Percentiles rank a stretch among this genome's conserved stretches.
Evolutionary conservation across 2,113 vertebrate species (phyloP).

Genomic region (Glaucidium brasilianum): DNA sequence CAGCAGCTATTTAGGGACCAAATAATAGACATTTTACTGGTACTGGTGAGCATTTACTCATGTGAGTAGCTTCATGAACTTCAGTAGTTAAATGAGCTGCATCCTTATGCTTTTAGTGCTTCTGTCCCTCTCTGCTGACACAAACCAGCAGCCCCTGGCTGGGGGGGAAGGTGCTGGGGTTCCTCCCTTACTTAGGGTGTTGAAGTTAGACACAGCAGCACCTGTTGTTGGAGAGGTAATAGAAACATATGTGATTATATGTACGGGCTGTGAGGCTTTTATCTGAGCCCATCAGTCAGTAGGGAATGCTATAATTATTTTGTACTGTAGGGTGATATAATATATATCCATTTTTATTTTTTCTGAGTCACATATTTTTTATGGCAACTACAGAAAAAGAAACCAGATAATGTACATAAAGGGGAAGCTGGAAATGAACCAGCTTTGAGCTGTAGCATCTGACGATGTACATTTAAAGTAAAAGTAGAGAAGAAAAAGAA

Average conservation of each 20-base stretch:
- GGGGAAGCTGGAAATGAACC: conserved; percentile 30
- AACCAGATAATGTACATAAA: not conserved
- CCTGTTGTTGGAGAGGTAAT: not conserved
- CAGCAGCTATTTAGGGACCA: not conserved
- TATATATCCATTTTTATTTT: conserved; percentile 1
- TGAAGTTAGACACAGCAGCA: not conserved
- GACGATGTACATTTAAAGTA: conserved; percentile 21
- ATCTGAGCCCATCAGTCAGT: conserved; percentile 13
- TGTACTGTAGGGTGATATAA: conserved; percentile 21
- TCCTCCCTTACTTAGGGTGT: not conserved
- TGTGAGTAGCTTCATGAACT: not conserved
- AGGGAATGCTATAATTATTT: conserved; percentile 38
- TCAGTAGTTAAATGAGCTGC: not conserved
- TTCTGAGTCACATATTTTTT: conserved; percentile 45
- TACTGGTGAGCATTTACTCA: not conserved
- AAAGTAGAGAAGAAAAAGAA: not conserved
- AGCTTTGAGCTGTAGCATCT: not conserved
- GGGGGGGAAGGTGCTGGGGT: too few species aligned
- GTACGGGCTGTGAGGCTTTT: not conserved
- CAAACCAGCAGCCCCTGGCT: not conserved
- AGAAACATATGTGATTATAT: not conserved
- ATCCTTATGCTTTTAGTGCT: not conserved
- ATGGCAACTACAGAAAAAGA: conserved; percentile 25
- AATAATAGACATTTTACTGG: not conserved
- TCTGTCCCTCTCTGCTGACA: not conserved